A percentile compares a stretch with the other conserved stretches of the same genome.
phyloP scores from a whole-genome alignment of 2,888 invertebrate genomes.

The Papilio protenor region DNA sequence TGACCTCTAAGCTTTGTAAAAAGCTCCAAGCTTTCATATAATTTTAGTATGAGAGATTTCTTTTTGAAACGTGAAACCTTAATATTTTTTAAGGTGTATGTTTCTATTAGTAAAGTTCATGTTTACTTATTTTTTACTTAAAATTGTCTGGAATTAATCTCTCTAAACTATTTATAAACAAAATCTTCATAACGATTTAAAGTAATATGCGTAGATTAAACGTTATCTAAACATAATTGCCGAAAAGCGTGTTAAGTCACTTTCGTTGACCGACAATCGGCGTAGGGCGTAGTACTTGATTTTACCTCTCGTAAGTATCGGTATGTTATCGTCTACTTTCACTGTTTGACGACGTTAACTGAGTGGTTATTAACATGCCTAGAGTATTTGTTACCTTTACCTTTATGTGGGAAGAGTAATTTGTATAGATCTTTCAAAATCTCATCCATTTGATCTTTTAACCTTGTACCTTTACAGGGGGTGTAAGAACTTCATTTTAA shows the following conservation, averaged over 20 bases:
- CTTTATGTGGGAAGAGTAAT: neutral
- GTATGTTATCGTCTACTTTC: slow-evolving; percentile 42
- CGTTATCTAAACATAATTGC: slow-evolving; percentile 38
- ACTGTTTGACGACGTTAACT: slow-evolving; percentile 43
- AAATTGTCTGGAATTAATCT: too few relatives aligned
- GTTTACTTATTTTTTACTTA: neutral
- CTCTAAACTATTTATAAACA: too few relatives aligned
- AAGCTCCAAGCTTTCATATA: slow-evolving; percentile 17
- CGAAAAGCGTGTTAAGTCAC: slow-evolving; percentile 59
- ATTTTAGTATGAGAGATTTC: neutral
- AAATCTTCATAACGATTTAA: neutral
- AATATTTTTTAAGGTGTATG: neutral
- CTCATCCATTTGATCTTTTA: neutral
- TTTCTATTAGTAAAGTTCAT: neutral
- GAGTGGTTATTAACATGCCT: slow-evolving; percentile 32
- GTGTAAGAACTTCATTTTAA: neutral
- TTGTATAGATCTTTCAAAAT: neutral
- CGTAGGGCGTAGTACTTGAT: slow-evolving; percentile 28
- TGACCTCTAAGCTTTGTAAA: slow-evolving; percentile 24
- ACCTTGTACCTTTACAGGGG: neutral
- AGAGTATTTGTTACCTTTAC: neutral
- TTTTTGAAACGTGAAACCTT: neutral
- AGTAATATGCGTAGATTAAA: neutral
- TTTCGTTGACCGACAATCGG: slow-evolving; percentile 53
- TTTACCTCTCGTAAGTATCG: slow-evolving; percentile 28